Base-by-base conservation (phyloP, 2,797 vertebrate species). In the Halcyon leucocephala region DNA sequence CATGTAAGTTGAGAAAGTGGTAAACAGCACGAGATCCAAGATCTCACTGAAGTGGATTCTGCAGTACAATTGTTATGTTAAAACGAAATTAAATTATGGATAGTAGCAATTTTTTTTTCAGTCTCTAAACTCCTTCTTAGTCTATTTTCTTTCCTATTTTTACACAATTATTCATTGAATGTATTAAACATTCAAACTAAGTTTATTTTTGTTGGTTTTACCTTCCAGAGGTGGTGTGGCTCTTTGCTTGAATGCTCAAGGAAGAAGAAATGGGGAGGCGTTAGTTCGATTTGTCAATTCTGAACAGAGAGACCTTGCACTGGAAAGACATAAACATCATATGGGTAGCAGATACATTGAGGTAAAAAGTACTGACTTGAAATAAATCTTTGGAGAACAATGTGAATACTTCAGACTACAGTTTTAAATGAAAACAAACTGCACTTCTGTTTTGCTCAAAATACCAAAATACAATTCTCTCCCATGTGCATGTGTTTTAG, bases 341-440 rank as follows among this genome's bases (percentile, higher is more conserved):
- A 99, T 99, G 99, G 99, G 99, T 42, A 98, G 98, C 98, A 98
- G 99, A 96, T 99, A 99, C 91, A 99, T 99, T 3, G 99, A 99
- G 99, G 99, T 99, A 89, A 95, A 97, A 92, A 78, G 3, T 4
- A 58, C 46, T 61, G 51, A 85, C 25, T 51, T 76, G 15, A 81
- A 94, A 74, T 8, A 79, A 55, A 21, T 73, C 17, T 66, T 76
- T 77, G 35, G 25, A 73, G 28, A 82, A 35, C 20, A 77, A 84
- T 6, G 2, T n/a, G n/a, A 58, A 14, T 94, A 12, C 55, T 86
- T 89, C 52, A 60, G 19, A 4, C 28, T 70, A 10, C 6, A 21
- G 4, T 64, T 57, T 80, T 22, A 46, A 57, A 80, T 42, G 29
- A 89, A 83, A 89, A 29, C 6, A 49, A 83, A 51, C 8, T 21